A percentile compares a stretch with the other conserved stretches of the same genome.
Conservation (phyloP, 92 coral and sea anemone species). For the Palythoa caribaeorum region DNA sequence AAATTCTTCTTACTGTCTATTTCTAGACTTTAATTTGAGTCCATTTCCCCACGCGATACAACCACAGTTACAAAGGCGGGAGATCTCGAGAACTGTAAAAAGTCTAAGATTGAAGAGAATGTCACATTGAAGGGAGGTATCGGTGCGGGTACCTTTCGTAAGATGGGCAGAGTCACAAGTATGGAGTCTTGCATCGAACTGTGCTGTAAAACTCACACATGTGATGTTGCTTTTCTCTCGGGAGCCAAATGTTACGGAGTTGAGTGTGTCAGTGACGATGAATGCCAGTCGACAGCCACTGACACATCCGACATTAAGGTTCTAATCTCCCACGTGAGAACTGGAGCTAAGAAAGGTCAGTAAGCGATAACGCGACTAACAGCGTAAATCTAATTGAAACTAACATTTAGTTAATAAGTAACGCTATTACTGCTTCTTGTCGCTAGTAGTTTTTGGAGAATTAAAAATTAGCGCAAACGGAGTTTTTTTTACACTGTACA, state of each 20-base stretch:
- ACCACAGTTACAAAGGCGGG: slow-evolving; percentile 50
- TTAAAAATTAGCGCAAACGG: too few species aligned
- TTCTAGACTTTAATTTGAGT: slow-evolving; percentile 20
- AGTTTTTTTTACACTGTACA: background rate
- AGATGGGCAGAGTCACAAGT: slow-evolving; percentile 94
- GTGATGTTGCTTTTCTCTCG: slow-evolving; percentile 99
- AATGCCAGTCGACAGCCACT: slow-evolving; percentile 96
- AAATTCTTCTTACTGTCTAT: background rate
- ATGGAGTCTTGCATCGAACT: slow-evolving; percentile 98
- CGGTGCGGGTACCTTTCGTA: slow-evolving; percentile 97
- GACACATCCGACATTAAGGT: slow-evolving; percentile 98
- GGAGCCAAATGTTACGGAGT: slow-evolving; percentile 97
- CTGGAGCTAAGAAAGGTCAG: slow-evolving; percentile 93
- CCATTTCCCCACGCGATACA: slow-evolving; percentile 4
- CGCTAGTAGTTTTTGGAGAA: slow-evolving; percentile 12
- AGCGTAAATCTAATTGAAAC: background rate
- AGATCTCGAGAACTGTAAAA: slow-evolving; percentile 88
- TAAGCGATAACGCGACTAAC: slow-evolving; percentile 23
- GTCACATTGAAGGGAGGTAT: slow-evolving; percentile 97
- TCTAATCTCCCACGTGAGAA: slow-evolving; percentile 97
- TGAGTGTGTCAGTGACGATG: slow-evolving; percentile 98
- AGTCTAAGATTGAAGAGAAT: slow-evolving; percentile 94
- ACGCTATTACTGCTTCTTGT: background rate
- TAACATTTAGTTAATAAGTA: background rate
- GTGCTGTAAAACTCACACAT: slow-evolving; percentile 92